These are phyloP conservation scores for Mesorhabditis spiculigera DNA, from an alignment of 2,888 invertebrate genomes.

Conservation along the genomic window DNA sequence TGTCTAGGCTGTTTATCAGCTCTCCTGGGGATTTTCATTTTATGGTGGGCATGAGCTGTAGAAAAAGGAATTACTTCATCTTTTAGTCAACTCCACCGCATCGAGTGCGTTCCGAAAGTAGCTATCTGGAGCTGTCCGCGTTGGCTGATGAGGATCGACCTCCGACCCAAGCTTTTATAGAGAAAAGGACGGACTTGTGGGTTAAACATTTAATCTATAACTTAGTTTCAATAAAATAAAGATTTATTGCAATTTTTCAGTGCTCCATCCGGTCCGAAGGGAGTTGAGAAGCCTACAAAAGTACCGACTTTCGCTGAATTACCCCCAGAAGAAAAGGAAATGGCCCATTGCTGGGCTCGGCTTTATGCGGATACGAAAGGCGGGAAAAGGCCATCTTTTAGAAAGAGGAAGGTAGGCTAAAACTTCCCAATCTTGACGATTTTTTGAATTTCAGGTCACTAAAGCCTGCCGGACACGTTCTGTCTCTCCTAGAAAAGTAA, in stretches of 20 bases:
- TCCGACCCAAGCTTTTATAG: not conserved
- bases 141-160: not conserved
- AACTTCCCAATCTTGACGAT: too few relatives aligned
- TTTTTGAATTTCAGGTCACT: too few relatives aligned
- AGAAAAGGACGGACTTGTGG: not conserved
- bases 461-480: too few relatives aligned
- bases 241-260: not conserved
- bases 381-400: too few relatives aligned
- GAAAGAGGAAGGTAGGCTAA: too few relatives aligned
- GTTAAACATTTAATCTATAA: not conserved
- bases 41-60: not conserved
- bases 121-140: not conserved
- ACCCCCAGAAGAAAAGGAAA: not conserved
- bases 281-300: not conserved
- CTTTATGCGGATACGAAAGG: too few relatives aligned
- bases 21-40: constrained; percentile 4
- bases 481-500: too few relatives aligned
- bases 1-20: not conserved
- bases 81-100: not conserved
- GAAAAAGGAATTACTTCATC: too few relatives aligned
- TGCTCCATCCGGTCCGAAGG: not conserved
- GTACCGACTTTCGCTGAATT: not conserved
- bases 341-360: not conserved
- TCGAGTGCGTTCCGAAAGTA: not conserved
- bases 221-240: not conserved